phyloP scores from a whole-genome alignment of 2,797 vertebrate species.

The Alectoris magna region DNA sequence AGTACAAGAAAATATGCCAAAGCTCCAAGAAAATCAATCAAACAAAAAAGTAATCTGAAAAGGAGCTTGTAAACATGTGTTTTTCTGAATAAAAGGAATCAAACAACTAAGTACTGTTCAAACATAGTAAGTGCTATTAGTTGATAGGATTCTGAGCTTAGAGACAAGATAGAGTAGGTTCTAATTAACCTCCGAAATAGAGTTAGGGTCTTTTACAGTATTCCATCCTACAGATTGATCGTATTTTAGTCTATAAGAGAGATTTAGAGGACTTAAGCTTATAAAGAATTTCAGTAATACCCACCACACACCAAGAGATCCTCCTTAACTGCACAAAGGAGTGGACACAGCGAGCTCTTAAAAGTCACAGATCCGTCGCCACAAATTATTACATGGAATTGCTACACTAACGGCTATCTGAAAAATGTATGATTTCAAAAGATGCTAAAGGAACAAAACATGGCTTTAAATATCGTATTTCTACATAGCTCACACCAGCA shows the following conservation, averaged over 20 bases:
- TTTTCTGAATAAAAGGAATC: not conserved
- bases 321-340: fast-evolving
- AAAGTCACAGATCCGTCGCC: not conserved
- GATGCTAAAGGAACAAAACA: not conserved
- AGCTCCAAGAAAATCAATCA: not conserved
- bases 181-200: not conserved
- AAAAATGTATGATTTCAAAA: not conserved
- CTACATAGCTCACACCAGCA: not conserved
- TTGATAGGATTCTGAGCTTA: not conserved
- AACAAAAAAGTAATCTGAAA: not conserved
- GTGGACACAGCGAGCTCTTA: not conserved
- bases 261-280: not conserved
- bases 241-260: not conserved
- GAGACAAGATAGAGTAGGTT: not conserved
- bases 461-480: not conserved
- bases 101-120: not conserved
- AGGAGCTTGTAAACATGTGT: not conserved
- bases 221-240: not conserved
- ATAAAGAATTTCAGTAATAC: not conserved
- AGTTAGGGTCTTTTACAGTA: not conserved
- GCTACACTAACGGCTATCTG: not conserved
- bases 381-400: not conserved
- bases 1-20: not conserved
- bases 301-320: not conserved
- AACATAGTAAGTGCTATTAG: not conserved